These are phyloP conservation scores for Hydrotaea cyrtoneurina DNA, from an alignment of 2,888 invertebrate species.

Conservation along the genomic window DNA sequence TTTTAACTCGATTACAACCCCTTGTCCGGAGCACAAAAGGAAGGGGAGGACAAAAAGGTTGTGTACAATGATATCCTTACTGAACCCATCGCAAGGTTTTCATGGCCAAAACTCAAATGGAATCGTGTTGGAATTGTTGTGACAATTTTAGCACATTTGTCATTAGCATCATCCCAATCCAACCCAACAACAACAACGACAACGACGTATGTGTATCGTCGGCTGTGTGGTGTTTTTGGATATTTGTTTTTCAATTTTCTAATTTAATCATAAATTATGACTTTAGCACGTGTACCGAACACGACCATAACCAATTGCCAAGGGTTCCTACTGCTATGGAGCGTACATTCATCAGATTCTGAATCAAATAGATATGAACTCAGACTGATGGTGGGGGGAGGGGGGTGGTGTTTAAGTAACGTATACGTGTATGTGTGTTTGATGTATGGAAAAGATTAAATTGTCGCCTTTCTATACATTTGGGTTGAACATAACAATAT, in stretches of 20 bases:
- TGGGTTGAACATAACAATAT: constrained; percentile 9
- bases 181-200: background rate
- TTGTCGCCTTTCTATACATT: background rate
- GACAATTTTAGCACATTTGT: constrained; percentile 63
- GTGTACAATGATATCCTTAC: constrained; percentile 8
- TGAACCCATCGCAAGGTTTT: background rate
- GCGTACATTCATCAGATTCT: background rate
- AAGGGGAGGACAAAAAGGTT: background rate
- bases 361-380: background rate
- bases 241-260: constrained; percentile 64
- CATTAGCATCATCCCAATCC: constrained; percentile 51
- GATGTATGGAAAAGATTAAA: background rate
- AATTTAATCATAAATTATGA: constrained; percentile 69
- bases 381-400: background rate
- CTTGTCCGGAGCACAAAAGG: background rate
- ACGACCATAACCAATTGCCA: constrained; percentile 24
- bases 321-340: background rate
- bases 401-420: background rate
- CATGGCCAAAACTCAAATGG: background rate
- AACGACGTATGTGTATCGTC: background rate
- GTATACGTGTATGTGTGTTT: background rate
- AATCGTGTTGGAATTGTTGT: constrained; percentile 45
- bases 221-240: background rate
- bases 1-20: constrained; percentile 31
- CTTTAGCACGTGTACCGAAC: constrained; percentile 66